Evolutionary conservation across 2,888 invertebrate genomes (phyloP).

Genomic region (Suillia variegata): DNA sequence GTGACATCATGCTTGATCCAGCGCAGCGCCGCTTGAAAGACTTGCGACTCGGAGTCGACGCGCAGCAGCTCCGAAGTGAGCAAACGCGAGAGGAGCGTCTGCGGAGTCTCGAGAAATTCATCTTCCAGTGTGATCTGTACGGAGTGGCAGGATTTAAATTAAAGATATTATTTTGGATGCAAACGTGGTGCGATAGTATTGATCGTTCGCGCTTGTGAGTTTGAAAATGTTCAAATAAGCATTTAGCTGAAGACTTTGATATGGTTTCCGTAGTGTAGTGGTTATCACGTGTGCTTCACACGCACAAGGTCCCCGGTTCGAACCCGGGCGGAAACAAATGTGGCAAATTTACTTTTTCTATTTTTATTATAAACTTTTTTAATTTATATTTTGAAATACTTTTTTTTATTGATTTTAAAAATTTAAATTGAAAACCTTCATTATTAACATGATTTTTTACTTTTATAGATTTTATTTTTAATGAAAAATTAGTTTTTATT

Average conservation of each 20-base stretch:
- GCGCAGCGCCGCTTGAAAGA: constrained; percentile 82
- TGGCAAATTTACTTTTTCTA: not conserved
- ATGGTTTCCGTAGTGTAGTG: constrained; percentile 18
- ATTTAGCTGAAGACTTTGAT: not conserved
- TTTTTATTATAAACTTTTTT: not conserved
- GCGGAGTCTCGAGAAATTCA: constrained; percentile 83
- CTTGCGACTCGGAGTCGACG: constrained; percentile 89
- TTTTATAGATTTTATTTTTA: not conserved
- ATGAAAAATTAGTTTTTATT: too few relatives aligned
- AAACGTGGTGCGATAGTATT: too few relatives aligned
- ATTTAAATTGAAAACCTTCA: not conserved
- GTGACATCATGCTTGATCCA: constrained; percentile 86
- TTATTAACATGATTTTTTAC: not conserved
- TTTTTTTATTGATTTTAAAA: not conserved
- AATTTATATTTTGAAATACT: not conserved
- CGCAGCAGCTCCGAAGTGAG: constrained; percentile 84
- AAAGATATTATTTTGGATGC: too few relatives aligned
- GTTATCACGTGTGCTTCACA: constrained; percentile 20
- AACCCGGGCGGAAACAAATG: constrained; percentile 13
- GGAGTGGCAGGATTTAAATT: not conserved
- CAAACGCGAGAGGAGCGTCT: constrained; percentile 76
- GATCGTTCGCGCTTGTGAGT: not conserved
- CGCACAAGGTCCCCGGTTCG: constrained; percentile 19
- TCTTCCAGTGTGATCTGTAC: constrained; percentile 69
- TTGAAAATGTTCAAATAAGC: not conserved